Evolutionary conservation across 1,140 invertebrate species (phyloP).

Genomic region (Ceratitis capitata): DNA sequence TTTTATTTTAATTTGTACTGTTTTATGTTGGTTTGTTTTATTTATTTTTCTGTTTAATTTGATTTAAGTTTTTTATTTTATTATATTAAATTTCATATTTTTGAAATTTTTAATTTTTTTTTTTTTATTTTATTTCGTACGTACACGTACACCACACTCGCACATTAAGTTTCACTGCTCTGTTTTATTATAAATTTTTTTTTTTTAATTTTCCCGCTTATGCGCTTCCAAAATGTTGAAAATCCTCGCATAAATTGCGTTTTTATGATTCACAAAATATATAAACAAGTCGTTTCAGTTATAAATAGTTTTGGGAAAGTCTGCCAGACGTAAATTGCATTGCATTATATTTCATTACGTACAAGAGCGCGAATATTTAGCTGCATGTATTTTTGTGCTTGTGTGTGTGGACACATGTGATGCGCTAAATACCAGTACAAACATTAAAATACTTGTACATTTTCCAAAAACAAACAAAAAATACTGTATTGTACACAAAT

Average conservation of each 20-base stretch:
- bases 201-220: not conserved
- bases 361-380: not conserved
- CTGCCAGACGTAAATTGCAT: conserved; percentile 13
- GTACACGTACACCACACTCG: too few species aligned
- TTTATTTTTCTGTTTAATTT: not conserved
- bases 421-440: conserved; percentile 2
- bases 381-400: not conserved
- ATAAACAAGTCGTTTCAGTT: conserved; percentile 23
- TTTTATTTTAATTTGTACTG: not conserved
- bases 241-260: not conserved
- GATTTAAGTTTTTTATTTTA: not conserved
- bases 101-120: not conserved
- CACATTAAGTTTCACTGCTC: not conserved
- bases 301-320: not conserved
- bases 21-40: not conserved
- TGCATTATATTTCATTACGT: not conserved
- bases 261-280: conserved; percentile 38
- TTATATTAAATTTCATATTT: not conserved
- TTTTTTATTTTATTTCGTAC: not conserved
- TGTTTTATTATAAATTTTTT: conserved; percentile 5
- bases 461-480: not conserved
- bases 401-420: not conserved
- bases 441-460: not conserved
- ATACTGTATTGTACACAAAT: conserved; percentile 19
- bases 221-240: conserved; percentile 7